Evolutionary conservation across 2,888 invertebrate species (phyloP), one percentile per base, ranked within the genome.

Genomic region (Hartigia nigra): DNA sequence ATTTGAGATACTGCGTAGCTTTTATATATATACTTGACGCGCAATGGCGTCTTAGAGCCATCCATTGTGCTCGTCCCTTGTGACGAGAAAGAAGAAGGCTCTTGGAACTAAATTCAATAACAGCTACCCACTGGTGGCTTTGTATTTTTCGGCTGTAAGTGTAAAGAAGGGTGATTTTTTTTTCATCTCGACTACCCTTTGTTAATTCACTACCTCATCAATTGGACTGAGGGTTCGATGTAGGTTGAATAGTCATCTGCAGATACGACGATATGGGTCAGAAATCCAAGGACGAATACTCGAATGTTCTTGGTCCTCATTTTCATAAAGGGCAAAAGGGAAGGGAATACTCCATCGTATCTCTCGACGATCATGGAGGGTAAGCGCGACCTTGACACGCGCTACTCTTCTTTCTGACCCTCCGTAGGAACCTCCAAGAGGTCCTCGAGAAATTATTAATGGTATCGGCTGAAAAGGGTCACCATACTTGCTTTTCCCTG

Each of bases 361-460:
- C 55, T 2, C 5, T 23, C 23, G 55, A 23, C 23, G 55, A 55
- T 55, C 55, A 9, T 55, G 1, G 9, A 55, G 55, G 55, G 55
- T 55, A 9, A 55, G 23, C 37, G 23, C 70, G 78, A 78, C 78
- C 78, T 78, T 78, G 78, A 78, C 78, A 78, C 78, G 78, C 78
- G 78, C 76, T 76, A 31, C 69, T 70, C 76, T 39, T 76, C n/a
- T 39, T 23, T 39, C 12, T 69, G 32, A 70, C 75, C 75, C 34
- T 34, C 12, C 75, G 75, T 23, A 36, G 34, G 11, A 23, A 14
- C 75, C 76, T 35, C 72, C 70, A 39, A n/a, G 72, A 34, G 72
- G n/a, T 76, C 76, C 14, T 31, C 70, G 23, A 55, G 23, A 76
- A 75, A 76, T 78, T 76, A 78, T 78, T 76, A 78, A 78, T 76